phyloP scores from a whole-genome alignment of 2,113 vertebrate genomes.

The Leucopsar rothschildi region DNA sequence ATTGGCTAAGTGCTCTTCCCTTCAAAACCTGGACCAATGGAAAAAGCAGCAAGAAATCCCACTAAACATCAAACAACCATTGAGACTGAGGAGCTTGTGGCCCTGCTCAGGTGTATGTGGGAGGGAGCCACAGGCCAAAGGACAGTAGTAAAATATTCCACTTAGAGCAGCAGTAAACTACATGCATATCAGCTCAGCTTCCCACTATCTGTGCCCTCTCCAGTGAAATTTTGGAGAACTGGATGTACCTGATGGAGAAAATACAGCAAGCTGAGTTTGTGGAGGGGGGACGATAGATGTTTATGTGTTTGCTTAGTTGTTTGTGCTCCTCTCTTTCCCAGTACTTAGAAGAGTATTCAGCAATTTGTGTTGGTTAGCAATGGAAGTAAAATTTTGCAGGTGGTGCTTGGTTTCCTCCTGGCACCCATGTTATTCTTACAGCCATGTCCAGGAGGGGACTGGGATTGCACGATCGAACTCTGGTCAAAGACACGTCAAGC shows the following conservation, averaged over 20 bases:
- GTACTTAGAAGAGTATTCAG: not conserved
- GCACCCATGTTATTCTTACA: not conserved
- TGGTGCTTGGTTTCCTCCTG: not conserved
- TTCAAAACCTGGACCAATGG: not conserved
- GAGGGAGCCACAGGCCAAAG: not conserved
- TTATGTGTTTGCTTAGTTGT: not conserved
- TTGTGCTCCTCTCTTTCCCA: not conserved
- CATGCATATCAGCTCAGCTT: not conserved
- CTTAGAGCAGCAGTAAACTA: not conserved
- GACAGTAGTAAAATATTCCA: not conserved
- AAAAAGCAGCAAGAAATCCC: not conserved
- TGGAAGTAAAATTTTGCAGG: not conserved
- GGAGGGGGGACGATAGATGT: not conserved
- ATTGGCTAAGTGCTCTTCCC: not conserved
- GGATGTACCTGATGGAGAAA: not conserved
- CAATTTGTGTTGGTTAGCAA: not conserved
- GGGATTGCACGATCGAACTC: not conserved
- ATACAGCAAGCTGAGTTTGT: not conserved
- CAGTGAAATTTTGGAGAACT: not conserved
- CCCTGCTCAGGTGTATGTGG: not conserved
- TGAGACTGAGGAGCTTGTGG: not conserved
- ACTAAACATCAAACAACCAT: fast-evolving
- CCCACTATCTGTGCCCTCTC: not conserved
- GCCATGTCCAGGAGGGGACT: not conserved
- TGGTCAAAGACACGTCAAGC: not conserved